A percentile compares a stretch with the other conserved stretches of the same genome.
Conservation (phyloP, 2,888 invertebrate genomes). For the Gasteruption jaculator region DNA sequence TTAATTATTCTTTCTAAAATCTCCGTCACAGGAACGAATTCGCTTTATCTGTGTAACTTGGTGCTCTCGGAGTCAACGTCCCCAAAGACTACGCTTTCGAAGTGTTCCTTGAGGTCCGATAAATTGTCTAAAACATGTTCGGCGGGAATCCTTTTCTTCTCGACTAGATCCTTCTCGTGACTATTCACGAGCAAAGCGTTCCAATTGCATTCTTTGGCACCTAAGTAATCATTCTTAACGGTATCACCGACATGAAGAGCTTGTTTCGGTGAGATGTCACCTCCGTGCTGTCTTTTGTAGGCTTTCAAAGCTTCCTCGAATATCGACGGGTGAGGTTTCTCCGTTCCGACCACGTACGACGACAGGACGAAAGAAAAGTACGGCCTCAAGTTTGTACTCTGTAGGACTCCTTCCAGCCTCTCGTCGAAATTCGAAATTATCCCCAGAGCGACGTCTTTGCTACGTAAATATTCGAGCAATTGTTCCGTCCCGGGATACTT, state of each 20-base stretch:
- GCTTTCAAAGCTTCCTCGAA: conserved; percentile 55
- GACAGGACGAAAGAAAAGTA: conserved; percentile 78
- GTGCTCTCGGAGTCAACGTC: too few species aligned
- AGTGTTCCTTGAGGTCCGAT: conserved; percentile 31
- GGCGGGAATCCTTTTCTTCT: conserved; percentile 19
- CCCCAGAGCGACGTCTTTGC: conserved; percentile 58
- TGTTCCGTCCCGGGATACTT: conserved; percentile 62
- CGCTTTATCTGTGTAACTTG: too few species aligned
- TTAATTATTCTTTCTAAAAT: too few species aligned
- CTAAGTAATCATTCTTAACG: conserved; percentile 70
- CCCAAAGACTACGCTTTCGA: conserved; percentile 24
- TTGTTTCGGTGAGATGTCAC: conserved; percentile 54
- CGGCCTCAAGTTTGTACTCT: conserved; percentile 61
- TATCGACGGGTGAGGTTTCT: conserved; percentile 73
- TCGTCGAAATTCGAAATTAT: conserved; percentile 89
- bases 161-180: conserved; percentile 23
- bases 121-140: conserved; percentile 31
- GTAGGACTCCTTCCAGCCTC: conserved; percentile 65
- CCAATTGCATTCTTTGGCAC: conserved; percentile 74
- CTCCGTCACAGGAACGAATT: too few species aligned
- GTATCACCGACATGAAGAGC: conserved; percentile 84
- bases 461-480: conserved; percentile 60
- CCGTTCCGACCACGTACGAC: conserved; percentile 69
- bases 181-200: conserved; percentile 58
- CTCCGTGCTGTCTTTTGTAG: conserved; percentile 37